Conservation (phyloP, 2,888 invertebrate genomes). For the Caenorhabditis japonica region DNA sequence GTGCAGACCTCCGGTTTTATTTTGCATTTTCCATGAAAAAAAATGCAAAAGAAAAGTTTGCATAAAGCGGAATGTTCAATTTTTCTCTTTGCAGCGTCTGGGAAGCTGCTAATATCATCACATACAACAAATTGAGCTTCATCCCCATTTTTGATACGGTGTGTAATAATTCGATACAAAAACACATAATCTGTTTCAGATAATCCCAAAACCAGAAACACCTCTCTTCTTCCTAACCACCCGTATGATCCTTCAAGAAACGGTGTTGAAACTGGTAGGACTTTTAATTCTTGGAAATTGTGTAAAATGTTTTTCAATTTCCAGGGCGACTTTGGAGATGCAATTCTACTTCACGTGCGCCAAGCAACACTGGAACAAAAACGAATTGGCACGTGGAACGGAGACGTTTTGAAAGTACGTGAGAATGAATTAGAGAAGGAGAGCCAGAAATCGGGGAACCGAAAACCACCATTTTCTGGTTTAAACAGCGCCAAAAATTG, state of each 20-base stretch:
- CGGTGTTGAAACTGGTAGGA: slow-evolving; percentile 69
- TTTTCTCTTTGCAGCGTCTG: slow-evolving; percentile 65
- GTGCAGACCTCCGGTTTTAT: not conserved
- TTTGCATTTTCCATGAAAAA: slow-evolving; percentile 8
- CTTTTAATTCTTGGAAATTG: not conserved
- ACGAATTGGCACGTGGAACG: slow-evolving; percentile 71
- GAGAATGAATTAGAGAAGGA: too few relatives aligned
- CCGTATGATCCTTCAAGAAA: slow-evolving; percentile 68
- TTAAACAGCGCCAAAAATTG: slow-evolving; percentile 47
- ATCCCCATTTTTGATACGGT: slow-evolving; percentile 69
- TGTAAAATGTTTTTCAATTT: slow-evolving; percentile 6
- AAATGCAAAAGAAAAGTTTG: slow-evolving; percentile 9
- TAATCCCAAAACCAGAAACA: slow-evolving; percentile 51
- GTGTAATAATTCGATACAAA: too few relatives aligned
- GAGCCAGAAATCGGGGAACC: too few relatives aligned
- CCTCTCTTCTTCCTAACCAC: slow-evolving; percentile 64
- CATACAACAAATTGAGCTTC: slow-evolving; percentile 72
- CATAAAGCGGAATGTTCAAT: slow-evolving; percentile 1
- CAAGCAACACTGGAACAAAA: slow-evolving; percentile 66
- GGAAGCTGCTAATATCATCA: slow-evolving; percentile 73
- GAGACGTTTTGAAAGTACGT: slow-evolving; percentile 64
- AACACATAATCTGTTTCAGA: slow-evolving; percentile 24
- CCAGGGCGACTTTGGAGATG: slow-evolving; percentile 68
- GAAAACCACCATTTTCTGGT: slow-evolving; percentile 31
- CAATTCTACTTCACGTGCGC: slow-evolving; percentile 68